Evolutionary conservation across 2,113 vertebrate species (phyloP).

Genomic region (Pan paniscus): DNA sequence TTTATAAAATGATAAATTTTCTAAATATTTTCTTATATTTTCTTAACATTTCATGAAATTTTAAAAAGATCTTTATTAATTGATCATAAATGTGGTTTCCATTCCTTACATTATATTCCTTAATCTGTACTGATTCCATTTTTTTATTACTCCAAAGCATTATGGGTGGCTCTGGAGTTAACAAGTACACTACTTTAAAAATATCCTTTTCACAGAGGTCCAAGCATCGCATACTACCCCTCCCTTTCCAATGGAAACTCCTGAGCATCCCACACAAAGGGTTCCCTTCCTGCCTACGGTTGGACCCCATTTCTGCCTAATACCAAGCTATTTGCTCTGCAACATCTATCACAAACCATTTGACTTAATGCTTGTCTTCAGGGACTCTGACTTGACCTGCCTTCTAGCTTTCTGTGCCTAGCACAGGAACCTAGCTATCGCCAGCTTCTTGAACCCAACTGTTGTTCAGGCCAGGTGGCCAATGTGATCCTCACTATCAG

Average conservation of each 20-base stretch:
- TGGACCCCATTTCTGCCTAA: neutral
- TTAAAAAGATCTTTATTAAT: slow-evolving; percentile 32
- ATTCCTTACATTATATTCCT: neutral
- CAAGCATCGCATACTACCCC: neutral
- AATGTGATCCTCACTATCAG: neutral
- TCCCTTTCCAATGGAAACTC: neutral
- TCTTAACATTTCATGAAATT: slow-evolving; percentile 47
- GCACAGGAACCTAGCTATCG: neutral
- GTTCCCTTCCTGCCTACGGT: neutral
- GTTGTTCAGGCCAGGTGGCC: neutral
- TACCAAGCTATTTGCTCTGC: neutral
- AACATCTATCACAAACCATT: neutral
- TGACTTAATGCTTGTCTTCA: neutral
- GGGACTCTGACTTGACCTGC: neutral
- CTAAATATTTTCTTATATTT: slow-evolving; percentile 34
- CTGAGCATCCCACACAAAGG: neutral
- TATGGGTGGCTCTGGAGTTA: neutral
- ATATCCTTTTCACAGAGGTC: neutral
- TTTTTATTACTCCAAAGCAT: neutral
- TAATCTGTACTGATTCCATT: neutral
- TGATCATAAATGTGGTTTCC: neutral
- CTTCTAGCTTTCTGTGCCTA: neutral
- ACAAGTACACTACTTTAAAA: neutral
- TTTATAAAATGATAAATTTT: slow-evolving; percentile 61
- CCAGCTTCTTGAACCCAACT: neutral